These are phyloP conservation scores for Stigmatopora argus DNA, from an alignment of 2,113 vertebrate genomes.

Conservation along the genomic window DNA sequence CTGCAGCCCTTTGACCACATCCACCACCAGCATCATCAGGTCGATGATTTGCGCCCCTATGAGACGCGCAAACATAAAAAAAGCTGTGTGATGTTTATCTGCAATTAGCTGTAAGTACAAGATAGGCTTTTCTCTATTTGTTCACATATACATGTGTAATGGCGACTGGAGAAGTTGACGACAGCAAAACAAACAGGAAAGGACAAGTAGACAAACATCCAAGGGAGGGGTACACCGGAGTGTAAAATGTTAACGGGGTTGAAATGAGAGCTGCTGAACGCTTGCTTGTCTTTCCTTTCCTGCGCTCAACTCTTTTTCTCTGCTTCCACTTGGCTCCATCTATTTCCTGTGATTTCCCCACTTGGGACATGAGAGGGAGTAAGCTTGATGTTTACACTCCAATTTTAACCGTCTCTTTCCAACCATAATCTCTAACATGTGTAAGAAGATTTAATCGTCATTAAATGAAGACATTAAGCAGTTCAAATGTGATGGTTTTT, in stretches of 20 bases:
- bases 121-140: background rate
- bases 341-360: constrained; percentile 82
- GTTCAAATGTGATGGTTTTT: too few species aligned
- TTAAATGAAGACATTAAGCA: background rate
- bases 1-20: constrained; percentile 96
- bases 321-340: constrained; percentile 59
- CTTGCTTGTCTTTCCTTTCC: constrained; percentile 63
- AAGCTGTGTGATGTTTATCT: background rate
- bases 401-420: constrained; percentile 49
- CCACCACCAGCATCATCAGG: constrained; percentile 96
- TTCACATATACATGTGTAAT: background rate
- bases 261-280: constrained; percentile 58
- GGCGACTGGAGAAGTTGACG: constrained; percentile 12
- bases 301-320: constrained; percentile 55
- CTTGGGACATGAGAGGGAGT: constrained; percentile 50
- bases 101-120: background rate
- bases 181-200: constrained; percentile 42
- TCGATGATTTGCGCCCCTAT: constrained; percentile 97
- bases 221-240: constrained; percentile 31
- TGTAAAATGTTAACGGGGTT: constrained; percentile 46
- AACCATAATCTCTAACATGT: constrained; percentile 67
- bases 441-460: constrained; percentile 36
- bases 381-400: constrained; percentile 54
- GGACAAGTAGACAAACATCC: constrained; percentile 22
- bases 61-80: constrained; percentile 2